Base-by-base conservation (phyloP, 2,888 invertebrate species). In the Oscheius sp. region DNA sequence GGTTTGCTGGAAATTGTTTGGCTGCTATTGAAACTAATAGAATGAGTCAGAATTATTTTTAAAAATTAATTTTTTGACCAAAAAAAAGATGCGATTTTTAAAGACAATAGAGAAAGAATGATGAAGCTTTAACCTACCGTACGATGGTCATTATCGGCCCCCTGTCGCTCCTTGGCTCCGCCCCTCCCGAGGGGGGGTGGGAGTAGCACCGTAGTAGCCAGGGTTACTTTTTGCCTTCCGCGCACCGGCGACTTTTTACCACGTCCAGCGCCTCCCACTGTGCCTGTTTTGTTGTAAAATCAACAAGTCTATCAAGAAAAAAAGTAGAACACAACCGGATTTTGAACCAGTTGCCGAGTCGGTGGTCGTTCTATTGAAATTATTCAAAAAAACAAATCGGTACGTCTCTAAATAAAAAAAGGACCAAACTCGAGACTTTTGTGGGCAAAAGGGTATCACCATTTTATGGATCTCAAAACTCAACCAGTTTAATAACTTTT, bases 101-200 rank as follows among this genome's bases (percentile, higher is more conserved):
- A 12, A n/a, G 5, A 42, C 15, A 42, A 42, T 42, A 12, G 12
- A 3, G 17, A 17, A 10, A 34, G 17, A 42, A 42, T 42, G 12
- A 12, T 42, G 12, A 34, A 34, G 33, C 55, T 33, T 55, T 55
- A 34, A 34, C 55, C 55, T 55, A 55, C 55, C 55, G 55, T 55
- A 55, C 55, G 17, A 55, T 34, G 55, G 55, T 55, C 55, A 55
- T 55, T 55, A 55, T 55, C 37, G 55, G 55, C n/a, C 33, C n/a
- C 20, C 55, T 34, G 33, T 55, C 34, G 55, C 34, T 33, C 2
- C 55, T 33, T 33, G 10, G 55, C 55, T 37, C 55, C 55, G 55
- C 55, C 55, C 55, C 55, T 53, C 31, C 34, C 34, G 17, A n/a
- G 17, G 5, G 34, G 5, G 37, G 20, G 17, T 20, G 15, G 33